Base-by-base conservation (phyloP, 2,888 invertebrate species). In the Ormyrus pomaceus region DNA sequence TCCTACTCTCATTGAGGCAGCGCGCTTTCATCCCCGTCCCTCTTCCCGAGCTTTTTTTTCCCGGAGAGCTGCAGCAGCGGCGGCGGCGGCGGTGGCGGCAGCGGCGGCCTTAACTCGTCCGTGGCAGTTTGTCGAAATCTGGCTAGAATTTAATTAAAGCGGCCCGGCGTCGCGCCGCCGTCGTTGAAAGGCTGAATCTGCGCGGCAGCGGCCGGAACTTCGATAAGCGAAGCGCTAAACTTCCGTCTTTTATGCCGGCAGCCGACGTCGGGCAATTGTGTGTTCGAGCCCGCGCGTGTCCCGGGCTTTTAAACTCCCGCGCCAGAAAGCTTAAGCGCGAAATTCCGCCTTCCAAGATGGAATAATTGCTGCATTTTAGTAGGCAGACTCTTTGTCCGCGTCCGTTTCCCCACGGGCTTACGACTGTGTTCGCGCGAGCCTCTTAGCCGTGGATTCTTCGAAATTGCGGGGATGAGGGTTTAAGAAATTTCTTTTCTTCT, bases 71-170 rank as follows among this genome's bases (percentile, higher is more conserved):
- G 34, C 34, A 34, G 34, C 34, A 34, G 34, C 34, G 4, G 19
- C 19, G 2, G 19, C 19, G 19, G 19, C 19, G 10, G 7, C 46
- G 48, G 2, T n/a, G n/a, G n/a, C n/a, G n/a, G 5, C 10, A 0
- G 51, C 19, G 48, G 7, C 46, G 48, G 2, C 69, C 3, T 53
- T 56, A 48, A 56, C 13, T 45, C 45, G 45, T 11, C 48, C 46
- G 9, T 10, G 19, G n/a, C 64, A 69, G 64, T 56, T 61, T 61
- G 61, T 65, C 53, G 62, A 75, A 79, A 70, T 75, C 70, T 61
- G 58, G 45, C 34, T 48, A 65, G 76, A 58, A 80, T 80, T 80
- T 80, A 77, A 77, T 80, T 80, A 73, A 80, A 80, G 62, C 71
- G 46, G 13, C 64, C 10, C 45, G 34, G 19, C 45, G 62, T 66